These are phyloP conservation scores for Sapajus apella DNA, from an alignment of 2,113 vertebrate genomes.

Conservation along the genomic window DNA sequence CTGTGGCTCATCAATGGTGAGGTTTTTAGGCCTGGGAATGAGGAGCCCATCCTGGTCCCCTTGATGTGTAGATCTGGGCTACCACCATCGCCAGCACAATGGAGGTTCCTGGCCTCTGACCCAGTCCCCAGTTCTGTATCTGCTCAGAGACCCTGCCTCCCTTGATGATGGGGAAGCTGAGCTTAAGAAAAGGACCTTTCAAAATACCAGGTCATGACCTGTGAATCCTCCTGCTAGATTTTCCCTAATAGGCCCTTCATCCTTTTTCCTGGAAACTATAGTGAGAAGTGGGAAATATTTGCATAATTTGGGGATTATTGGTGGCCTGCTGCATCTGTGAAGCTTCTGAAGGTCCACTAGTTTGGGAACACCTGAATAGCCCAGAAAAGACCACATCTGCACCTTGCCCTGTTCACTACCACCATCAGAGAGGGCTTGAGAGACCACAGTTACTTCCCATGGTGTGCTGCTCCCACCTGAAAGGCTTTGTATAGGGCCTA, in stretches of 20 bases:
- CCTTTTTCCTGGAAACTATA: neutral
- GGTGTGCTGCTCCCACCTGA: neutral
- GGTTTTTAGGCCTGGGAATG: neutral
- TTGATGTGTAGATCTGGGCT: neutral
- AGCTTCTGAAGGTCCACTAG: neutral
- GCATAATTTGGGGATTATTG: neutral
- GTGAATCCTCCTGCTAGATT: neutral
- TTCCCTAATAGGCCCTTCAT: neutral
- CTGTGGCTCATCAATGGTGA: neutral
- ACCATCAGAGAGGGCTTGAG: neutral
- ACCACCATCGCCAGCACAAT: neutral
- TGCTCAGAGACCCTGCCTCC: neutral
- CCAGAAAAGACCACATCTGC: neutral
- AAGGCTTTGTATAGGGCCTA: neutral
- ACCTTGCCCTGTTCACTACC: neutral
- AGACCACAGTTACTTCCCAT: neutral
- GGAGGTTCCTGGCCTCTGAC: neutral
- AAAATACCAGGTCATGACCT: neutral
- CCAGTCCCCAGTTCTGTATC: neutral
- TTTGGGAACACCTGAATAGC: neutral
- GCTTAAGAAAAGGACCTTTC: neutral
- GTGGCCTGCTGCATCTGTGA: neutral
- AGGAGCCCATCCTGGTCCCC: too few relatives aligned
- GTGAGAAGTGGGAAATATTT: neutral
- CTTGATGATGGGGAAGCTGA: neutral